Evolutionary conservation across 2,113 vertebrate genomes (phyloP), one percentile per base, ranked within the genome.

Genomic region (Oophaga pumilio): DNA sequence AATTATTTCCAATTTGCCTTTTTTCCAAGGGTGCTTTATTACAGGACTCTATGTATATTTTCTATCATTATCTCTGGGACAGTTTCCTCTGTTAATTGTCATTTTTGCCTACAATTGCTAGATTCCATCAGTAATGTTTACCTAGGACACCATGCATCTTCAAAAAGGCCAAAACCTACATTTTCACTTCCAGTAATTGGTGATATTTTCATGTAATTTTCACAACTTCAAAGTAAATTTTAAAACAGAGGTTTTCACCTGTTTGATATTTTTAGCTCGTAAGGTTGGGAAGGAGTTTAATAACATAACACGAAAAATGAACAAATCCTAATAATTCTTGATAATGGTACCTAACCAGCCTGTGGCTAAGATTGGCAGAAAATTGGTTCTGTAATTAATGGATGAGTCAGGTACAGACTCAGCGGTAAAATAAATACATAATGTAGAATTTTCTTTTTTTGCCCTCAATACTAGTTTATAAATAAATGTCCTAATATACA

Each of bases 111-210:
- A 24, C 17, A 2, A 50, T 77, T 52, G 18, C 76, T 77, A 52
- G 17, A 9, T 77, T 77, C 10, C n/a, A 24, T 56, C 49, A 7
- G 50, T 76, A 76, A 77, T 77, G 50, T 77, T 77, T 77, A 77
- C 56, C 76, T 77, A 77, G 50, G 50, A 52, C 18, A 10, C 50
- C 53, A 77, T 15, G 11, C 76, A 24, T 52, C 22, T 52, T 76
- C 49, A 77, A 77, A 77, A 77, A 77, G 76, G 50, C 76, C 76
- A 77, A 77, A 13, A 77, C 53, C 53, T n/a, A 77, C 76, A 77
- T 77, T 77, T 76, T 77, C 43, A 24, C 50, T 56, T 53, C 76
- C 76, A 77, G 76, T 77, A 77, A 77, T 77, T 53, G 50, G 22
- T 22, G 20, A 24, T 26, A 77, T 77, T 77, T 77, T 77, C 76